Evolutionary conservation across 2,888 invertebrate species (phyloP).

Genomic region (Cerastis leucographa): DNA sequence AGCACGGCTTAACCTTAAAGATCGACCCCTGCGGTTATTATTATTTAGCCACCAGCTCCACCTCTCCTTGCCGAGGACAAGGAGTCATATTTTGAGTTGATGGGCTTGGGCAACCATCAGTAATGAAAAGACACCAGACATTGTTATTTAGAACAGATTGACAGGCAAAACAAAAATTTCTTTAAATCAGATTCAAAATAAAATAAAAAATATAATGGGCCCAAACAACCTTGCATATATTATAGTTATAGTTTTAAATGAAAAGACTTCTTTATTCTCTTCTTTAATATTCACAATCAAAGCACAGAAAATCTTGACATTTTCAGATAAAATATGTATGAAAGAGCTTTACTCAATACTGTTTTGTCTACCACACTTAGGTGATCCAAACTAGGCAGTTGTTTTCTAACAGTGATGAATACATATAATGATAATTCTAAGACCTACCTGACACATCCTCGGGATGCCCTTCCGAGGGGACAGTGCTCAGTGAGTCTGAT

Average conservation of each 20-base stretch:
- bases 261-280: not conserved
- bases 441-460: slow-evolving; percentile 83
- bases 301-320: not conserved
- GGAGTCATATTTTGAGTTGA: not conserved
- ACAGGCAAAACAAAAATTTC: not conserved
- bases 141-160: not conserved
- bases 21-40: too few species aligned
- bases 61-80: too few species aligned
- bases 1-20: too few species aligned
- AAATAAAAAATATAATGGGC: not conserved
- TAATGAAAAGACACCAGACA: not conserved
- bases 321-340: not conserved
- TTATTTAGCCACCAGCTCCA: too few species aligned
- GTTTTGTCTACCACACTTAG: not conserved
- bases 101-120: not conserved
- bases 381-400: not conserved
- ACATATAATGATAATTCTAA: not conserved
- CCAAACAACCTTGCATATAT: not conserved
- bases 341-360: not conserved
- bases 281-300: not conserved
- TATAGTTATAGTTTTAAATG: not conserved
- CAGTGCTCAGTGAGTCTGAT: slow-evolving; percentile 82
- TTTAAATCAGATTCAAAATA: not conserved
- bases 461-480: slow-evolving; percentile 83
- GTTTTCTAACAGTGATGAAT: not conserved